phyloP scores from a whole-genome alignment of 2,797 vertebrate species.

The Thripadectes ignobilis region DNA sequence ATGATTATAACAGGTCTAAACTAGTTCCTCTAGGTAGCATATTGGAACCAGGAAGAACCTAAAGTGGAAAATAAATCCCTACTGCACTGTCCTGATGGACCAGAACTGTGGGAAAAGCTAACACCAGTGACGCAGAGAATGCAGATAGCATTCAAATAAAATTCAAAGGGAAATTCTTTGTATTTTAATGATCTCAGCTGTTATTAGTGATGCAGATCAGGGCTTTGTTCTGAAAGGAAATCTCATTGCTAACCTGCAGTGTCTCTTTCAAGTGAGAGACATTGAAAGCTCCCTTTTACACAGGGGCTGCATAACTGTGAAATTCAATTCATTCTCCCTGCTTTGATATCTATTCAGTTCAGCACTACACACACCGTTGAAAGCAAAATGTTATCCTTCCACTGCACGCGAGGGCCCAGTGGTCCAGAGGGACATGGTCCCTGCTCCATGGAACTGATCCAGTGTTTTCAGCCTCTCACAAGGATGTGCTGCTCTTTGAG shows the following conservation, averaged over 20 bases:
- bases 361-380: neutral
- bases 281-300: slow-evolving; percentile 1
- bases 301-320: neutral
- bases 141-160: neutral
- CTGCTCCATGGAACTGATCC: neutral
- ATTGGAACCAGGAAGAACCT: neutral
- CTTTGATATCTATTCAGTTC: neutral
- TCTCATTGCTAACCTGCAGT: neutral
- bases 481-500: neutral
- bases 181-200: neutral
- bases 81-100: neutral
- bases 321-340: neutral
- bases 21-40: neutral
- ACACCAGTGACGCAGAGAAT: neutral
- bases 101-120: neutral
- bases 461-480: neutral
- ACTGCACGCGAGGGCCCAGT: neutral
- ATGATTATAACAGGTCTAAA: neutral
- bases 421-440: neutral
- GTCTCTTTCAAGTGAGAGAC: neutral
- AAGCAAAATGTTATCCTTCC: neutral
- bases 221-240: slow-evolving; percentile 24
- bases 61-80: neutral
- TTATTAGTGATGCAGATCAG: slow-evolving; percentile 51
- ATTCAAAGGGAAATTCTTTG: slow-evolving; percentile 32